Base-by-base conservation (phyloP, 2,113 vertebrate genomes). In the Sphyrna mokarran region DNA sequence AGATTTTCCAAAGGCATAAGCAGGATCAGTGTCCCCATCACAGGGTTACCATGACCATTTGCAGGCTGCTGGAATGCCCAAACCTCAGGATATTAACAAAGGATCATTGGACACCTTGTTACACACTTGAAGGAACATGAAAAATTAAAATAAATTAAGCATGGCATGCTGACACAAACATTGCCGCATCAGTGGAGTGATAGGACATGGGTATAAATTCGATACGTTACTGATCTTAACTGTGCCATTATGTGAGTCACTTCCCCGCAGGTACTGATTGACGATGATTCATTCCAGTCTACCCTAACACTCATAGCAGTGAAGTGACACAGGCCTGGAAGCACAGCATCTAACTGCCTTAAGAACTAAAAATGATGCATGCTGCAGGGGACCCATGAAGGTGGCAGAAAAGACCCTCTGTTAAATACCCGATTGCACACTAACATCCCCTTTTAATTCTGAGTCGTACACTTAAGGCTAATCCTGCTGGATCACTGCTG, bases 221-320 rank as follows among this genome's bases (percentile, higher is more conserved):
- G n/a, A 90, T 16, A 61, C 33, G 87, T 61, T 90, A 63, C 54
- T 18, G 37, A 61, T 61, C 87, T 58, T 29, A 61, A 90, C 87
- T 90, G 87, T 90, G 87, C 54, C 87, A 90, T 90, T 63, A 86
- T 23, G 54, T 90, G 87, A 90, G 87, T 90, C 87, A 90, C 61
- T 90, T 90, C 87, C 87, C 87, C 87, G 61, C 54, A 90, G 87
- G 87, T 90, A 90, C 54, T 90, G 87, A 90, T 90, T 90, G 87
- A 54, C 18, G 87, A 90, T 90, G 87, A 90, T 61, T 61, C 87
- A 90, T 8, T 90, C 10, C 87, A 90, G 87, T 33, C 87, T 90
- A 54, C 87, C 58, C 54, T 61, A 29, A 61, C 54, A 90, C 54
- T 89, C 26, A 13, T 29, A n/a, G 87, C 87, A 61, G 54, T 90